These are phyloP conservation scores for Salvelinus sp. DNA, from an alignment of 2,113 vertebrate species.

Conservation along the genomic window DNA sequence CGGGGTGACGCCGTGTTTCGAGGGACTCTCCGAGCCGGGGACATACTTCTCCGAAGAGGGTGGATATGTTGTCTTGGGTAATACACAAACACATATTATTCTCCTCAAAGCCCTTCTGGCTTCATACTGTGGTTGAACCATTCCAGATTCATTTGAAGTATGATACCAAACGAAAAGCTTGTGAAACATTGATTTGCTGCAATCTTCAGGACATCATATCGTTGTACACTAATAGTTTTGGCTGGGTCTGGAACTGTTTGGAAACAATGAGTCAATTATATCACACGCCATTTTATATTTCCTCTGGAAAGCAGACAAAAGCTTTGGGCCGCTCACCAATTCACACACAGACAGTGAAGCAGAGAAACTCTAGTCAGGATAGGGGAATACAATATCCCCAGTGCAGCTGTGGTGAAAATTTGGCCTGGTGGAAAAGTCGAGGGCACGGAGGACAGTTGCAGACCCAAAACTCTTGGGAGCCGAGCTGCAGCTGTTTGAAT, in stretches of 20 bases:
- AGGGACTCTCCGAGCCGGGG: constrained; percentile 85
- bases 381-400: constrained; percentile 30
- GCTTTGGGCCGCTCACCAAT: constrained; percentile 11
- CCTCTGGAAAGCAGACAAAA: constrained; percentile 9
- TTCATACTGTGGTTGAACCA: background rate
- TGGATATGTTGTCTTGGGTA: constrained; percentile 91
- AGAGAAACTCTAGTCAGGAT: constrained; percentile 25
- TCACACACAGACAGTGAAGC: constrained; percentile 5
- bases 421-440: constrained; percentile 10
- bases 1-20: constrained; percentile 91
- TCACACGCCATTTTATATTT: constrained; percentile 28
- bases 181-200: background rate
- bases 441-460: background rate
- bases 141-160: background rate
- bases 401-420: constrained; percentile 32
- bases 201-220: background rate
- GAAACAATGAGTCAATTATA: constrained; percentile 5
- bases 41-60: constrained; percentile 91
- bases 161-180: background rate
- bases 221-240: background rate
- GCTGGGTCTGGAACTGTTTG: constrained; percentile 7
- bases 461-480: constrained; percentile 20
- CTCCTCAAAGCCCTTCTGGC: background rate
- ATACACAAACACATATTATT: constrained; percentile 16
- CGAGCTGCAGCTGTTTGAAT: constrained; percentile 46